Evolutionary conservation across 2,113 vertebrate genomes (phyloP), one percentile per base, ranked within the genome.

Genomic region (Chinchilla lanigera): DNA sequence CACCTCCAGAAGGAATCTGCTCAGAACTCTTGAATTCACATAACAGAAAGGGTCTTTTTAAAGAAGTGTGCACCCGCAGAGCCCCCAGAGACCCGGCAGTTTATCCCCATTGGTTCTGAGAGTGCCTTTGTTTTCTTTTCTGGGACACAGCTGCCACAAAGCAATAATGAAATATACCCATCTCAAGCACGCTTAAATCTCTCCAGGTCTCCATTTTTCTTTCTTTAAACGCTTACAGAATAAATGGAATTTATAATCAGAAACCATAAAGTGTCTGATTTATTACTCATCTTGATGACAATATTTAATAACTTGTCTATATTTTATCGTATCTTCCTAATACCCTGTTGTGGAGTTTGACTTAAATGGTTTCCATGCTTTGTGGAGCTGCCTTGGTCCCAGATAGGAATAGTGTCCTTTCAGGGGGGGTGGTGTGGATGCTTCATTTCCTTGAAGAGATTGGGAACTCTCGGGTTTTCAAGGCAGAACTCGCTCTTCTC

Each of bases 171-270:
- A 97, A 97, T 89, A 97, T 35, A 83, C 90, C 69, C 89, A 93
- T 95, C 95, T 81, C 56, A 63, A 86, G 88, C 81, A 87, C 61
- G 94, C 96, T 98, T 97, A 97, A 97, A 95, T 97, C 98, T 98
- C 97, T 81, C 89, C 9, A 22, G 93, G 75, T 90, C 94, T 97
- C 96, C 97, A 97, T 97, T 98, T 98, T 98, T 98, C 98, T 98
- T 98, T 97, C 97, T 98, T 98, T 98, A 98, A 98, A 98, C 9
- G 52, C 96, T 98, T 98, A 96, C 0, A 33, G 96, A 98, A 98
- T 98, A 98, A 98, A 98, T 96, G 95, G 98, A 98, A 98, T 98
- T 98, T 98, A 98, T 98, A 98, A 98, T 98, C 97, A 96, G 97
- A 96, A 98, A 94, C 97, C 95, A 98, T 98, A 98, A 98, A 98